Evolutionary conservation across 2,888 invertebrate species (phyloP).

Genomic region (Eucriotettix oculatus): DNA sequence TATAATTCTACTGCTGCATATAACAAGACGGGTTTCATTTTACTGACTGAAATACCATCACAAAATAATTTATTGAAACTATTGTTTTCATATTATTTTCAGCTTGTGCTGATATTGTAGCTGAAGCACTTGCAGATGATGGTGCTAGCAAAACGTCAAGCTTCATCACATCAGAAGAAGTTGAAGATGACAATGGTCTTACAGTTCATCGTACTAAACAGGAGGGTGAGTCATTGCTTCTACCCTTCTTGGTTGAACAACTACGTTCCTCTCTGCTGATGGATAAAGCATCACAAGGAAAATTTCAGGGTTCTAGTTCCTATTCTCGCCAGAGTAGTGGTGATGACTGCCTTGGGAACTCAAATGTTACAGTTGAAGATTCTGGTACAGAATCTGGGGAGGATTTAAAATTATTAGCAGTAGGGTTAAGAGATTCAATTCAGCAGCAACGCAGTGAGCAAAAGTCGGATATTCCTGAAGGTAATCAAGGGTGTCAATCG

Average conservation of each 20-base stretch:
- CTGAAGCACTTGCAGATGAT: constrained; percentile 25
- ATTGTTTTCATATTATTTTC: constrained; percentile 16
- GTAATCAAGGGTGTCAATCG: background rate
- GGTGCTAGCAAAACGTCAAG: background rate
- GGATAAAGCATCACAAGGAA: constrained; percentile 9
- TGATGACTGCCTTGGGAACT: background rate
- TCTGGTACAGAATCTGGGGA: constrained; percentile 54
- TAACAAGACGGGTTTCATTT: too few relatives aligned
- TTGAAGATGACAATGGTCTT: constrained; percentile 27
- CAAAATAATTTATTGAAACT: background rate
- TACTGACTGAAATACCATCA: too few relatives aligned
- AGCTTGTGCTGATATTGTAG: constrained; percentile 35
- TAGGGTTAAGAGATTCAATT: constrained; percentile 31
- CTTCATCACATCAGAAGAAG: constrained; percentile 18
- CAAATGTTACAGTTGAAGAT: constrained; percentile 30
- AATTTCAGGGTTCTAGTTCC: background rate
- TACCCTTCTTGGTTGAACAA: constrained; percentile 31
- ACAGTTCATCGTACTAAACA: constrained; percentile 16
- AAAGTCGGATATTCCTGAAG: background rate
- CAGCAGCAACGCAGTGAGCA: constrained; percentile 26
- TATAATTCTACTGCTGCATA: too few relatives aligned
- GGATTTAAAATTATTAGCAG: constrained; percentile 39
- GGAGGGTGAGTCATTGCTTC: constrained; percentile 61
- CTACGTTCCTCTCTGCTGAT: constrained; percentile 26
- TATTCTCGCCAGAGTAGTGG: background rate